Percentiles rank a stretch among this genome's conserved stretches.
Conservation (phyloP, 1,140 invertebrate species). For the Latrodectus geometricus region DNA sequence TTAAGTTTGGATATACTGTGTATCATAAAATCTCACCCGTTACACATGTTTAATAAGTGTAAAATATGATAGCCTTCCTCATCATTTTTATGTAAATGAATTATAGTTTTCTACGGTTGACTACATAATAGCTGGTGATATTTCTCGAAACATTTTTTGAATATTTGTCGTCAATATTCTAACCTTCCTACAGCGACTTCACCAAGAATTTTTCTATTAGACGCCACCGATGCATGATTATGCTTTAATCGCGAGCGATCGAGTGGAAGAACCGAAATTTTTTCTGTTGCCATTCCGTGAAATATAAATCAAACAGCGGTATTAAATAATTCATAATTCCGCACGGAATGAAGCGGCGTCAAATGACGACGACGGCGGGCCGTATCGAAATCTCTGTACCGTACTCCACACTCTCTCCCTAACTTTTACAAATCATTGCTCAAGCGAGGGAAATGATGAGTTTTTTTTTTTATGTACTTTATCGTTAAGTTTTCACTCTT, state of each 20-base stretch:
- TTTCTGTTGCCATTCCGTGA: neutral
- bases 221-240: no score
- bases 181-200: no score
- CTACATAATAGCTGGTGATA: no score
- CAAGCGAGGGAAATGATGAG: conserved; percentile 51
- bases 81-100: no score
- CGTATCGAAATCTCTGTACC: conserved; percentile 37
- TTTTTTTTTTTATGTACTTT: conserved; percentile 46
- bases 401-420: conserved; percentile 23
- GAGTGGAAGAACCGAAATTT: neutral
- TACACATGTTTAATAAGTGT: no score
- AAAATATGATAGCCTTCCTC: no score
- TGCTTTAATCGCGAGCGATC: neutral
- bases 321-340: neutral
- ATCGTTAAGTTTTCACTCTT: conserved; percentile 53
- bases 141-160: no score
- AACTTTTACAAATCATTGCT: conserved; percentile 43
- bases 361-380: neutral
- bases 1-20: no score
- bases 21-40: no score
- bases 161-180: no score
- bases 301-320: neutral
- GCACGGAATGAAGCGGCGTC: neutral
- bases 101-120: no score
- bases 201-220: no score